Evolutionary conservation across 2,113 vertebrate genomes (phyloP).

Genomic region (Antigone vipio): DNA sequence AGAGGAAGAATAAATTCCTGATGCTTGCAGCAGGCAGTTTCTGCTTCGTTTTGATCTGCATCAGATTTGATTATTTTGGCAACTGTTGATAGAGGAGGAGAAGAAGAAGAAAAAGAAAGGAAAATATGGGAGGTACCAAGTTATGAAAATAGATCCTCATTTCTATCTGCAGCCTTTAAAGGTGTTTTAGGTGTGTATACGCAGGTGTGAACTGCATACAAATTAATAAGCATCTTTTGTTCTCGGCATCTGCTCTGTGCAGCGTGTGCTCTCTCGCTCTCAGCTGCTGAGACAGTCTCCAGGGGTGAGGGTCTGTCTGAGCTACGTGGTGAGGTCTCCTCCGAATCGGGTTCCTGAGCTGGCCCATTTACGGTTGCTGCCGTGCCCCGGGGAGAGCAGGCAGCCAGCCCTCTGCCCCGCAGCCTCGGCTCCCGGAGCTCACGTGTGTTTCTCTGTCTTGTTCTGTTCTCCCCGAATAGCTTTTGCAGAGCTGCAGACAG

Average conservation of each 20-base stretch:
- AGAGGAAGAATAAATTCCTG: neutral
- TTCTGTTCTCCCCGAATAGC: conserved; percentile 66
- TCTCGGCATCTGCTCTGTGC: neutral
- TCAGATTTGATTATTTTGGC: neutral
- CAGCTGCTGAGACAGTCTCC: neutral
- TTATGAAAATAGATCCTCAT: conserved; percentile 1
- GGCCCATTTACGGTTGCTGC: neutral
- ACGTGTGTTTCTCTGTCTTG: neutral
- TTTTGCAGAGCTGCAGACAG: conserved; percentile 96
- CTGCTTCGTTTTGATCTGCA: conserved; percentile 26
- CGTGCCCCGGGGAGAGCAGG: neutral
- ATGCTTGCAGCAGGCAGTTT: neutral
- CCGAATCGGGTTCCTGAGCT: neutral
- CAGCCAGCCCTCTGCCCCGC: neutral
- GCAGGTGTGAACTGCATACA: conserved; percentile 57
- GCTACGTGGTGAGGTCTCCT: neutral
- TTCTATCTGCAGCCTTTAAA: conserved; percentile 2
- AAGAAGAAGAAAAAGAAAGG: neutral
- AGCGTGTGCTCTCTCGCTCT: neutral
- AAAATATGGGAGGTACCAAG: neutral
- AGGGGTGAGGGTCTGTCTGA: neutral
- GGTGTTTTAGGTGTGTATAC: conserved; percentile 10
- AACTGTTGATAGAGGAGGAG: neutral
- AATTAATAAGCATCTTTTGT: conserved; percentile 47
- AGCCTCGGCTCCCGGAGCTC: neutral